A percentile compares a stretch with the other conserved stretches of the same genome.
phyloP scores from a whole-genome alignment of 53 echinoderm and acorn worm genomes.

The Arbacia lixula region DNA sequence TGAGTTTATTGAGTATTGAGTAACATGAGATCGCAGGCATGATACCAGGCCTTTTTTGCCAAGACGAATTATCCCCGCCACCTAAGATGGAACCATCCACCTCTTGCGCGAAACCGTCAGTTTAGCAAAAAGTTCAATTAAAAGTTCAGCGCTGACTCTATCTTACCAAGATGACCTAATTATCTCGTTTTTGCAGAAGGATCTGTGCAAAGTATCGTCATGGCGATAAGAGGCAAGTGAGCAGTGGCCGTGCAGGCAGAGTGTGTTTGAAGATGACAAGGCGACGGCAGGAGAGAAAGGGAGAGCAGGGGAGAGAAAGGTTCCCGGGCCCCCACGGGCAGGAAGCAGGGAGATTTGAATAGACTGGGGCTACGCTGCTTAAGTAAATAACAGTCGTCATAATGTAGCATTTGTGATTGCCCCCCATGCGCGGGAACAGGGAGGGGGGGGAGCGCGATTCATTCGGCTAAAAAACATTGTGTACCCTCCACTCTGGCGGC shows the following conservation, averaged over 20 bases:
- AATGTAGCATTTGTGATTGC: conserved; percentile 62
- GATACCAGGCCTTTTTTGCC: not conserved
- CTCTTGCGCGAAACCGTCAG: conserved; percentile 10
- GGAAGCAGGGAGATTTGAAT: conserved; percentile 53
- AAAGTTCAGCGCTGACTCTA: conserved; percentile 51
- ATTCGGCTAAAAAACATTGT: conserved; percentile 56
- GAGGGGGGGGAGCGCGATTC: conserved; percentile 44
- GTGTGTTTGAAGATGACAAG: conserved; percentile 52
- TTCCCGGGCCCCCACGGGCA: conserved; percentile 27
- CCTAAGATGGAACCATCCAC: not conserved
- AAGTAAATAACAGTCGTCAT: conserved; percentile 62
- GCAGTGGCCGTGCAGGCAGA: conserved; percentile 16
- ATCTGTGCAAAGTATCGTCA: conserved; percentile 24
- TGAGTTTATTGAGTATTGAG: conserved; percentile 28
- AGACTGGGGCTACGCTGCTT: conserved; percentile 53
- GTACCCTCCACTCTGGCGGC: conserved; percentile 35
- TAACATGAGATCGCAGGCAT: conserved; percentile 18
- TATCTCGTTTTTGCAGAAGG: conserved; percentile 40
- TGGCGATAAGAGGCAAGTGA: conserved; percentile 44
- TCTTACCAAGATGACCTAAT: conserved; percentile 43
- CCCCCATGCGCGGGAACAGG: not conserved
- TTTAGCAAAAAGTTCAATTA: conserved; percentile 50
- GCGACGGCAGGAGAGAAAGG: not conserved
- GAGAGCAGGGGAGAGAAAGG: conserved; percentile 38
- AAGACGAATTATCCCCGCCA: not conserved